These are phyloP conservation scores for Murina feae DNA, from an alignment of 2,113 vertebrate species.

Conservation along the genomic window DNA sequence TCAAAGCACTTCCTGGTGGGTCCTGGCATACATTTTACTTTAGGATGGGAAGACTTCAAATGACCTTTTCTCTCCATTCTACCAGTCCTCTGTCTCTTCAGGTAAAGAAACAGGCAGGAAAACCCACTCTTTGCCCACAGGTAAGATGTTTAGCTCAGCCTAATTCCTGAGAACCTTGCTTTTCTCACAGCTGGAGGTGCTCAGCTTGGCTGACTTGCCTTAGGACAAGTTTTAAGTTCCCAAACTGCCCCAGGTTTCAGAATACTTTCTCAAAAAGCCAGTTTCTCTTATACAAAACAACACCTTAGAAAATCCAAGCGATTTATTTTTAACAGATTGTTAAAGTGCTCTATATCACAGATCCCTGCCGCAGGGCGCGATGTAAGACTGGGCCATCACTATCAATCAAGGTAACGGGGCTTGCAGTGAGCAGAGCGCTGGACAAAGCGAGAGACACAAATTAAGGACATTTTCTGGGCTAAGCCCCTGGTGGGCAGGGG, in stretches of 20 bases:
- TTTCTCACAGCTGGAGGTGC: not conserved
- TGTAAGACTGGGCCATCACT: slow-evolving; percentile 21
- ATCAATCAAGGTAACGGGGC: slow-evolving; percentile 28
- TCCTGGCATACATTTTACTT: not conserved
- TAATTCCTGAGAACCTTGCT: not conserved
- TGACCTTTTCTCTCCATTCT: not conserved
- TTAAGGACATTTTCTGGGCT: slow-evolving; percentile 43
- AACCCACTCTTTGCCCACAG: not conserved
- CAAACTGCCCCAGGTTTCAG: not conserved
- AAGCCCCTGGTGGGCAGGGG: slow-evolving; percentile 43
- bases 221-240: slow-evolving; percentile 1
- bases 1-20: not conserved
- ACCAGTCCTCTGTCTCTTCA: not conserved
- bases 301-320: slow-evolving; percentile 31
- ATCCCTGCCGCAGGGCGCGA: not conserved
- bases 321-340: slow-evolving; percentile 67
- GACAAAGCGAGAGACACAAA: slow-evolving; percentile 26
- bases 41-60: not conserved
- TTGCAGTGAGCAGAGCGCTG: not conserved
- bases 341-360: slow-evolving; percentile 48
- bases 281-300: slow-evolving; percentile 14
- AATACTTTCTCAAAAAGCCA: slow-evolving; percentile 5
- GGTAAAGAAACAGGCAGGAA: not conserved
- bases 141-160: not conserved
- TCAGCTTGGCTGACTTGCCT: not conserved